Conservation (phyloP, 2,113 vertebrate genomes). For the Menidia beryllina region DNA sequence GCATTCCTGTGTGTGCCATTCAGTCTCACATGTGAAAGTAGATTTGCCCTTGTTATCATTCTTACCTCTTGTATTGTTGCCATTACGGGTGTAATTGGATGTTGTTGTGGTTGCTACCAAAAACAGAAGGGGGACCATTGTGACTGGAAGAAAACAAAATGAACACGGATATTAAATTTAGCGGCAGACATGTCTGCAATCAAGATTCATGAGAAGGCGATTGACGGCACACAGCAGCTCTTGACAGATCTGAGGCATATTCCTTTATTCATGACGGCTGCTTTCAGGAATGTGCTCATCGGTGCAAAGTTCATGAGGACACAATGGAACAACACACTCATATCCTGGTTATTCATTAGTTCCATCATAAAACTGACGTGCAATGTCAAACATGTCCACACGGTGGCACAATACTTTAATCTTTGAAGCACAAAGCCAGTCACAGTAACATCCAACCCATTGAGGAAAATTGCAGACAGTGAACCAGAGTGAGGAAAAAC, state of each 20-base stretch:
- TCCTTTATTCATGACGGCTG: conserved; percentile 51
- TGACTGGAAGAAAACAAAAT: conserved; percentile 75
- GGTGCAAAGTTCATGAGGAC: conserved; percentile 56
- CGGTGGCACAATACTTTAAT: conserved; percentile 44
- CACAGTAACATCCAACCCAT: conserved; percentile 10
- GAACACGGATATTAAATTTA: conserved; percentile 69
- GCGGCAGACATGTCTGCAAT: conserved; percentile 48
- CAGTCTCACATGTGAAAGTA: conserved; percentile 38
- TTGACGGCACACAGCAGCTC: conserved; percentile 55
- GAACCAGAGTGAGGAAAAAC: neutral
- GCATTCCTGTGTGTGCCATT: conserved; percentile 11
- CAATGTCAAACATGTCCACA: conserved; percentile 48
- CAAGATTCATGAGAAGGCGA: conserved; percentile 35
- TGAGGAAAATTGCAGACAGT: conserved; percentile 8
- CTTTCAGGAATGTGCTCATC: conserved; percentile 68
- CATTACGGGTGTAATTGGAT: conserved; percentile 52
- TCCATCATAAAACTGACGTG: neutral
- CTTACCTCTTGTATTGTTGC: conserved; percentile 64
- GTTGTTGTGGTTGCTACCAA: conserved; percentile 59
- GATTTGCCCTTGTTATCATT: neutral
- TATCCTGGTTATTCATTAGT: conserved; percentile 64
- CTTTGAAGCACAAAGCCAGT: neutral
- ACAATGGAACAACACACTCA: conserved; percentile 74
- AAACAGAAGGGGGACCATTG: conserved; percentile 83
- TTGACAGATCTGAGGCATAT: conserved; percentile 55